Evolutionary conservation across 2,888 invertebrate genomes (phyloP).

Genomic region (Scaptomyza polygonia): DNA sequence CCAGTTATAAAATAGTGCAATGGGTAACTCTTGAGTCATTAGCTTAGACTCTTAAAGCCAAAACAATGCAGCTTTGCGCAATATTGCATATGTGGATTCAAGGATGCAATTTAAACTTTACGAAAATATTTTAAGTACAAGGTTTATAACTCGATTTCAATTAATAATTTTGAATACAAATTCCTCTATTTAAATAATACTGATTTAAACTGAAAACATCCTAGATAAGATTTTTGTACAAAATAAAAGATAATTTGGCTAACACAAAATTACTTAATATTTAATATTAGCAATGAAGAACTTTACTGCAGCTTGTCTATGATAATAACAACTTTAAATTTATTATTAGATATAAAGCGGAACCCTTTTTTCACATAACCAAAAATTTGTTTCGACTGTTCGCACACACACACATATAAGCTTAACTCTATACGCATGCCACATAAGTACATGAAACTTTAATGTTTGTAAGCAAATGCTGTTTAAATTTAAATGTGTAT

Average conservation of each 20-base stretch:
- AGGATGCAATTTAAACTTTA: not conserved
- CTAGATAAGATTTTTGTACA: not conserved
- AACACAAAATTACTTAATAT: not conserved
- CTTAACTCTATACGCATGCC: conserved; percentile 1
- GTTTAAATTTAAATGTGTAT: conserved; percentile 2
- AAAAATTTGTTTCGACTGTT: not conserved
- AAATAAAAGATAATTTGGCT: not conserved
- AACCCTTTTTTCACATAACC: not conserved
- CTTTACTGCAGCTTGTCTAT: not conserved
- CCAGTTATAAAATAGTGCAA: conserved; percentile 33
- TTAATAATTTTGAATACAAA: no score
- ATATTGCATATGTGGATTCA: not conserved
- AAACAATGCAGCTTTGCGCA: not conserved
- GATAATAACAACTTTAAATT: not conserved
- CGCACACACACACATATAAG: not conserved
- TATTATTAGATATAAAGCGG: not conserved
- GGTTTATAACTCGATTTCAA: no score
- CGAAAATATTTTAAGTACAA: no score
- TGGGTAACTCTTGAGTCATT: conserved; percentile 15
- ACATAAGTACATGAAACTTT: conserved; percentile 39
- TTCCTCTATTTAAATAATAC: no score
- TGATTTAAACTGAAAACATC: no score
- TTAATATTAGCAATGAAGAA: no score
- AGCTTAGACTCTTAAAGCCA: conserved; percentile 6
- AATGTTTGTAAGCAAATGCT: conserved; percentile 27